Evolutionary conservation across 2,797 vertebrate genomes (phyloP), one percentile per base, ranked within the genome.

Genomic region (Liparis tanakae): DNA sequence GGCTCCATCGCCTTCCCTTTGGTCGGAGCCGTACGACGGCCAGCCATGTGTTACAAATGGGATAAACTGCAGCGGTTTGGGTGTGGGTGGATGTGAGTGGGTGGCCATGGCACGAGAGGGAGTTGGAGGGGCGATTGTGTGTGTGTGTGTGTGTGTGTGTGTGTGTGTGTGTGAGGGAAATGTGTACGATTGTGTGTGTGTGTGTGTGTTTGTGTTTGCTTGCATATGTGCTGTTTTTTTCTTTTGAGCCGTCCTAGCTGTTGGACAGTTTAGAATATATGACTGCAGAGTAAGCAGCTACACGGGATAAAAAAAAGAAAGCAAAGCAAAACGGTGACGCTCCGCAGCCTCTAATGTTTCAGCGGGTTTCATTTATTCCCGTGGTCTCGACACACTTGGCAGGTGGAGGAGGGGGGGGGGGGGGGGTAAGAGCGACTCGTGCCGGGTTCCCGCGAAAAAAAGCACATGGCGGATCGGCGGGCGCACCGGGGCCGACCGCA

Each of bases 31-130:
- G 78, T 79, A 79, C 65, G 78, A 76, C 68, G 81, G 77, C 82
- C 86, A 90, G 78, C 86, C 89, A 88, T 87, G 89, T 93, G 90
- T 91, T 91, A 88, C 85, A 92, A 94, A 93, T 88, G 85, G 89
- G 90, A 89, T 93, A 89, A 93, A 92, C 87, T 90, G 89, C 83
- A 84, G 88, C 44, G 75, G 84, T 83, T 77, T 63, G 79, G 59
- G 22, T 76, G 78, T 84, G 80, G 86, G 83, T 77, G 82, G 85
- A 81, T 84, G 71, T 56, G 71, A 87, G 68, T 81, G 78, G 76
- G 76, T 73, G 82, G 86, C 73, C 75, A 83, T 81, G 58, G 72
- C 84, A 77, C 1, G 50, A 57, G 43, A 63, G 46, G 14, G 59
- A 59, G 12, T 46, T 61, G 55, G 55, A 50, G n/a, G 37, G 48